A percentile compares a stretch with the other conserved stretches of the same genome.
phyloP scores from a whole-genome alignment of 2,797 vertebrate species.

The Pangasius larnaudii region DNA sequence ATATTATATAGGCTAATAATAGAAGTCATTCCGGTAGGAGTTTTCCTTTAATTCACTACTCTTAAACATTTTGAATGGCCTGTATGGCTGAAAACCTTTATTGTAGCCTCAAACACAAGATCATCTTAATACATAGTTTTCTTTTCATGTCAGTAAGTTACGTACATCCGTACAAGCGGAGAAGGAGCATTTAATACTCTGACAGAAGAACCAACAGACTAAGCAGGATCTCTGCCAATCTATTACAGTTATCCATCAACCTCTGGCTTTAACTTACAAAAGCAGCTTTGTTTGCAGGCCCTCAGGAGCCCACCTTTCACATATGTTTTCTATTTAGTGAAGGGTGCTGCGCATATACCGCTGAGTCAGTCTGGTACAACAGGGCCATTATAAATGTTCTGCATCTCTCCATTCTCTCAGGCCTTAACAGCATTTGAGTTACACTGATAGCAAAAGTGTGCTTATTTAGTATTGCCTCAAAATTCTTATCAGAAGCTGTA shows the following conservation, averaged over 20 bases:
- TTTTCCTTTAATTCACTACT: background rate
- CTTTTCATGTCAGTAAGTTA: background rate
- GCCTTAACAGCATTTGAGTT: slow-evolving; percentile 35
- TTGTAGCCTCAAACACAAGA: background rate
- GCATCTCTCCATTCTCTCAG: slow-evolving; percentile 37
- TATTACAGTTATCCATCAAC: slow-evolving; percentile 35
- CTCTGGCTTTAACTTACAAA: slow-evolving; percentile 56
- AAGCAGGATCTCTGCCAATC: slow-evolving; percentile 12
- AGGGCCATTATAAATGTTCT: slow-evolving; percentile 63
- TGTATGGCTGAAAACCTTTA: background rate
- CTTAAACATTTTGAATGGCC: background rate
- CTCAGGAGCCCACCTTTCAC: slow-evolving; percentile 52
- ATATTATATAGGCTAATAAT: background rate
- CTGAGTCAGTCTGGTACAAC: slow-evolving; percentile 66
- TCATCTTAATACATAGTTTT: background rate
- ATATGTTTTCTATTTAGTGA: slow-evolving; percentile 67
- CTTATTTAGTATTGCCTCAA: slow-evolving; percentile 23
- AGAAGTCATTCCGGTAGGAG: background rate
- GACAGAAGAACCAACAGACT: slow-evolving; percentile 26
- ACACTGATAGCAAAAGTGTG: slow-evolving; percentile 21
- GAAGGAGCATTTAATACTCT: background rate
- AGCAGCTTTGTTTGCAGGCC: slow-evolving; percentile 62
- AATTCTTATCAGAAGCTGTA: slow-evolving; percentile 35
- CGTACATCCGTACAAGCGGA: background rate
- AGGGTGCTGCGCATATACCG: slow-evolving; percentile 50